phyloP scores from a whole-genome alignment of 2,888 invertebrate genomes.

The Nephrotoma appendiculata region DNA sequence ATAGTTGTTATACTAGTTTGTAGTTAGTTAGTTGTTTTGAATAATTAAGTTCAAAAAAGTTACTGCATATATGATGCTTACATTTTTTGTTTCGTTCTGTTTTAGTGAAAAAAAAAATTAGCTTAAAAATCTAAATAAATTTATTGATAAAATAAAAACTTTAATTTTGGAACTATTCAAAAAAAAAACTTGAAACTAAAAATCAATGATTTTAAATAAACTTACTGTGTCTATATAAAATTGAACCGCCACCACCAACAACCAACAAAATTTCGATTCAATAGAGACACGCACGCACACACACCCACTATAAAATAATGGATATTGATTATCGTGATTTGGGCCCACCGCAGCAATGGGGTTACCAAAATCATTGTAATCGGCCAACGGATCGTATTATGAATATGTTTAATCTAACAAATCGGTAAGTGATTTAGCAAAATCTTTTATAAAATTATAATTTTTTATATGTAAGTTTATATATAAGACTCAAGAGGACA shows the following conservation, averaged over 20 bases:
- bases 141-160: not conserved
- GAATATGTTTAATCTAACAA: conserved; percentile 2
- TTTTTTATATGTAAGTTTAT: not conserved
- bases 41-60: not conserved
- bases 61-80: not conserved
- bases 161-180: not conserved
- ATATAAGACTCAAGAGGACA: not conserved
- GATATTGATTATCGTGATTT: not conserved
- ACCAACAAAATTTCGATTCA: not conserved
- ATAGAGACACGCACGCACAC: not conserved
- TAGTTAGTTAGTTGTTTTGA: not conserved
- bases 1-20: not conserved
- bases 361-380: not conserved
- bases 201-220: not conserved
- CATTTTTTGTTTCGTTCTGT: not conserved
- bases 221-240: not conserved
- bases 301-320: not conserved
- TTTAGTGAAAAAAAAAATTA: not conserved
- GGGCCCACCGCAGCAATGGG: not conserved
- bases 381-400: not conserved
- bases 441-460: not conserved
- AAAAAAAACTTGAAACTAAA: not conserved
- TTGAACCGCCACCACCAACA: not conserved
- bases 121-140: too few species aligned
- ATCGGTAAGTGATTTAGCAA: not conserved